phyloP scores from a whole-genome alignment of 2,797 vertebrate genomes.

The Melanotaenia maccullochi region DNA sequence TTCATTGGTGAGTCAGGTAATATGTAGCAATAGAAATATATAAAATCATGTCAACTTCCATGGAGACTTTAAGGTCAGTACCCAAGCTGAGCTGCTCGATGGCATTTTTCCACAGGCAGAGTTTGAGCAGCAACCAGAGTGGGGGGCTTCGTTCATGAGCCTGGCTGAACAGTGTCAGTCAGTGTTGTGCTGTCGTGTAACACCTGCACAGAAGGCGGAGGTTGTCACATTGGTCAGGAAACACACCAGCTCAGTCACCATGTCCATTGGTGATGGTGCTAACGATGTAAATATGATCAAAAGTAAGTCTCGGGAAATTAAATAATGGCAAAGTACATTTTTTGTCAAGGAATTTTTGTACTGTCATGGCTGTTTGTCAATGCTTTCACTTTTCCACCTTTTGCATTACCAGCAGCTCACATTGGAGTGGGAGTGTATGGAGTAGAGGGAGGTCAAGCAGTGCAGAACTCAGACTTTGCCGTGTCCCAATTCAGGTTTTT shows the following conservation, averaged over 20 bases:
- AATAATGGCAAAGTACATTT: background rate
- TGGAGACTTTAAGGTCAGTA: background rate
- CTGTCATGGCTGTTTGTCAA: background rate
- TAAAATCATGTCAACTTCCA: background rate
- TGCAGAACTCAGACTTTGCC: slow-evolving; percentile 91
- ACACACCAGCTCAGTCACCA: slow-evolving; percentile 83
- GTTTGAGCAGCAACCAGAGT: slow-evolving; percentile 75
- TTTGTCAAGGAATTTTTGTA: background rate
- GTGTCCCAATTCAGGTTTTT: slow-evolving; percentile 91
- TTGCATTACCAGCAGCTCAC: slow-evolving; percentile 84
- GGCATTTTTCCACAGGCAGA: slow-evolving; percentile 67
- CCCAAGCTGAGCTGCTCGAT: slow-evolving; percentile 13
- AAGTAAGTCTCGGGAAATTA: slow-evolving; percentile 81
- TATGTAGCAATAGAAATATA: background rate
- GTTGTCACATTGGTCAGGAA: slow-evolving; percentile 89
- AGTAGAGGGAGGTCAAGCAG: slow-evolving; percentile 90
- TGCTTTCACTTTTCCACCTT: slow-evolving; percentile 2
- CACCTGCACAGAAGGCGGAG: slow-evolving; percentile 92
- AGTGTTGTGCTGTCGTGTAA: slow-evolving; percentile 94
- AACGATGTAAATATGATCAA: slow-evolving; percentile 99
- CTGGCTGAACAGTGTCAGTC: slow-evolving; percentile 88
- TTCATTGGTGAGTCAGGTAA: background rate
- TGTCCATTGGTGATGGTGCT: slow-evolving; percentile 94
- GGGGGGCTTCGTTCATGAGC: slow-evolving; percentile 83
- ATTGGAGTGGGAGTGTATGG: slow-evolving; percentile 91